These are phyloP conservation scores for Plumapathes pennacea DNA, from an alignment of 92 coral and sea anemone species.

Conservation along the genomic window DNA sequence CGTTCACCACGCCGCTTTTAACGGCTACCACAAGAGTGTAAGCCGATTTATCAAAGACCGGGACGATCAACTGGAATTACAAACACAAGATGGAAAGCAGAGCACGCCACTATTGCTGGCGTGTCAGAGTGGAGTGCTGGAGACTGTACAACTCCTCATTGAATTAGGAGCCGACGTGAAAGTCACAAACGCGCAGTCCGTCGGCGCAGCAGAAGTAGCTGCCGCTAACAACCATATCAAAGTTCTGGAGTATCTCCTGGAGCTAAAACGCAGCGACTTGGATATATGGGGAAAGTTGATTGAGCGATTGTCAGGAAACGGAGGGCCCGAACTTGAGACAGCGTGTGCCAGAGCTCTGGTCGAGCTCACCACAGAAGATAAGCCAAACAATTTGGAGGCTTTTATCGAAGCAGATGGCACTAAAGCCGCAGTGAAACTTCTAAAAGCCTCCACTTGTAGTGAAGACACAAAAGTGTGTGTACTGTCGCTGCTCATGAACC, in stretches of 20 bases:
- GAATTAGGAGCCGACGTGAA: slow-evolving; percentile 77
- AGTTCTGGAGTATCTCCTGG: slow-evolving; percentile 77
- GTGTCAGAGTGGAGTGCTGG: slow-evolving; percentile 80
- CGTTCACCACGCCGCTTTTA: slow-evolving; percentile 94
- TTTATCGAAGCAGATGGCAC: slow-evolving; percentile 67
- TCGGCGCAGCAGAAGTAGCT: slow-evolving; percentile 77
- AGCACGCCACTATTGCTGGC: slow-evolving; percentile 82
- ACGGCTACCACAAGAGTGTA: slow-evolving; percentile 93
- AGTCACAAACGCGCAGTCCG: slow-evolving; percentile 72
- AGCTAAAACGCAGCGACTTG: slow-evolving; percentile 57
- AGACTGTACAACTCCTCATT: slow-evolving; percentile 82
- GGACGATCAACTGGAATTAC: slow-evolving; percentile 87
- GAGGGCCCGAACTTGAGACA: slow-evolving; percentile 60
- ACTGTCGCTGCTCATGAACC: slow-evolving; percentile 67
- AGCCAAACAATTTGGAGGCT: slow-evolving; percentile 45
- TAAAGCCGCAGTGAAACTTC: slow-evolving; percentile 56
- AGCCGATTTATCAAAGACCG: slow-evolving; percentile 78
- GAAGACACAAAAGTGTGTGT: slow-evolving; percentile 70
- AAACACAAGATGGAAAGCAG: slow-evolving; percentile 83
- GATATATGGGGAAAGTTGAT: slow-evolving; percentile 77
- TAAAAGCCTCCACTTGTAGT: slow-evolving; percentile 59
- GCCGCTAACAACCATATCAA: slow-evolving; percentile 63
- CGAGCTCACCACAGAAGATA: slow-evolving; percentile 68
- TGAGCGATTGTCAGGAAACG: slow-evolving; percentile 44
- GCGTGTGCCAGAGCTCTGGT: slow-evolving; percentile 73